These are phyloP conservation scores for Odontamblyopus rebecca DNA, from an alignment of 2,797 vertebrate genomes.

Conservation along the genomic window DNA sequence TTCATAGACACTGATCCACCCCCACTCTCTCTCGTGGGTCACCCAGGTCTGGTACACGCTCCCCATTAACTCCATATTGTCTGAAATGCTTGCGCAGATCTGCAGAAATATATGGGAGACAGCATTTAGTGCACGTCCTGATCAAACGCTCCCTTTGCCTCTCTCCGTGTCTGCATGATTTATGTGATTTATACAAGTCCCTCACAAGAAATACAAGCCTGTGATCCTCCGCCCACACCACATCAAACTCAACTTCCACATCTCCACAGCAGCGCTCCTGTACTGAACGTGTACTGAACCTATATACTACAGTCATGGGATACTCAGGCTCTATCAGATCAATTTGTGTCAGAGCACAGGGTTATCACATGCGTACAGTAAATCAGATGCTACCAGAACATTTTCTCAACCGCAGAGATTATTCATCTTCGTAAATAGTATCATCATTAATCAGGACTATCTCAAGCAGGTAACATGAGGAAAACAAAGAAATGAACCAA, in stretches of 20 bases:
- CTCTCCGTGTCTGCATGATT: constrained; percentile 35
- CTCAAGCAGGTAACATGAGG: too few species aligned
- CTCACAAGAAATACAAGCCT: constrained; percentile 31
- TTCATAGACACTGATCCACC: background rate
- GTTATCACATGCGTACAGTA: too few species aligned
- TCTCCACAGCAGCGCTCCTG: constrained; percentile 24
- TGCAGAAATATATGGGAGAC: constrained; percentile 3
- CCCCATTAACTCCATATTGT: background rate
- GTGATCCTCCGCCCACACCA: constrained; percentile 54
- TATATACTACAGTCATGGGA: background rate
- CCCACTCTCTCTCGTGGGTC: background rate
- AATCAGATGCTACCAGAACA: too few species aligned
- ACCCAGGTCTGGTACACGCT: background rate
- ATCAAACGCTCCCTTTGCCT: constrained; percentile 44
- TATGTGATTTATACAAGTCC: constrained; percentile 26
- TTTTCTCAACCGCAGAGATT: too few species aligned
- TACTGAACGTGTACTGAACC: background rate
- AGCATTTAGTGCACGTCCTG: constrained; percentile 27
- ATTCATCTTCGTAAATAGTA: too few species aligned
- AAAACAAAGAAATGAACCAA: too few species aligned
- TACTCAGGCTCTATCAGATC: too few species aligned
- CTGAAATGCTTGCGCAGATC: constrained; percentile 10
- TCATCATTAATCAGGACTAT: too few species aligned
- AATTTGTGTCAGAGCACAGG: too few species aligned
- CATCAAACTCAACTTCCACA: constrained; percentile 18